Evolutionary conservation across 2,113 vertebrate genomes (phyloP).

Genomic region (Pipa parva): DNA sequence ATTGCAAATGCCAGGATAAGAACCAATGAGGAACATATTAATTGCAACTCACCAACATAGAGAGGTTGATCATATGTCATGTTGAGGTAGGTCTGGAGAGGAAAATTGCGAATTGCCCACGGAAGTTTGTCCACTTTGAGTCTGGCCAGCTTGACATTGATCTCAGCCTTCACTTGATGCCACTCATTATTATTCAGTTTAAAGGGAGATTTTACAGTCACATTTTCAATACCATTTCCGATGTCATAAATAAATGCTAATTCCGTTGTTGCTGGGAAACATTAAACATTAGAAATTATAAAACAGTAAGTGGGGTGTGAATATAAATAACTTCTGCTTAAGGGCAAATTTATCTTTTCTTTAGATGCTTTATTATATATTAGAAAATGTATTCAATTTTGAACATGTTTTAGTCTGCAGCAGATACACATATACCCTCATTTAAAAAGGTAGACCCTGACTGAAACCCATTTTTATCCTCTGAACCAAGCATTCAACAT

Average conservation of each 20-base stretch:
- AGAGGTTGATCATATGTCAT: constrained; percentile 83
- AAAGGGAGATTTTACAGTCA: constrained; percentile 68
- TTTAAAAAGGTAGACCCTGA: no score
- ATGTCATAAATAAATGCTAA: constrained; percentile 85
- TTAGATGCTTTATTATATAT: no score
- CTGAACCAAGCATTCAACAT: no score
- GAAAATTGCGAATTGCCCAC: constrained; percentile 77
- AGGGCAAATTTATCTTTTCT: no score
- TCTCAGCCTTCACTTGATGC: constrained; percentile 91
- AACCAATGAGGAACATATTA: no score
- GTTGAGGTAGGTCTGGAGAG: constrained; percentile 83
- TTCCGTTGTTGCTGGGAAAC: constrained; percentile 73
- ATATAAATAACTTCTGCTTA: no score
- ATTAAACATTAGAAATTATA: not conserved
- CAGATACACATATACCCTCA: no score
- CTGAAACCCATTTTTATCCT: no score
- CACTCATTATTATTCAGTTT: constrained; percentile 88
- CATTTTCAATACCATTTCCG: constrained; percentile 87
- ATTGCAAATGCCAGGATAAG: no score
- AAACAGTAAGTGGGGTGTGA: no score
- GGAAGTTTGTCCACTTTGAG: constrained; percentile 90
- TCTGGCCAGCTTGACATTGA: constrained; percentile 87
- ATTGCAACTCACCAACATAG: constrained; percentile 81
- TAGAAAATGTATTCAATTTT: no score
- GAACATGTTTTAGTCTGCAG: no score